A percentile compares a stretch with the other conserved stretches of the same genome.
These are phyloP conservation scores for Artibeus lituratus DNA, from an alignment of 2,797 vertebrate genomes.

Conservation along the genomic window DNA sequence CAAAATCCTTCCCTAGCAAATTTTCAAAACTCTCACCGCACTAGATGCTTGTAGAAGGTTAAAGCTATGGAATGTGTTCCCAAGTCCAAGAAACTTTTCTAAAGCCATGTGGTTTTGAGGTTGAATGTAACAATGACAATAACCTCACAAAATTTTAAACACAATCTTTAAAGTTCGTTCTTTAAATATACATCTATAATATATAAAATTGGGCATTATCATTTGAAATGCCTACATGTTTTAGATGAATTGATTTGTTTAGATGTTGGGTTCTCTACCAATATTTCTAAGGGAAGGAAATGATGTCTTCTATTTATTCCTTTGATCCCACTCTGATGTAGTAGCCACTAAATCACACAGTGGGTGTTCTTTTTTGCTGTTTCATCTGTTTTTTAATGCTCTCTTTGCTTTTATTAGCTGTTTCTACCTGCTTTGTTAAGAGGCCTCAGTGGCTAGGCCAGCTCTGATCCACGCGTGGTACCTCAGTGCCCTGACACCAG, in stretches of 20 bases:
- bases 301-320: not conserved
- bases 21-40: not conserved
- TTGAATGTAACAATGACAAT: not conserved
- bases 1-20: not conserved
- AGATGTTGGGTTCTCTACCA: not conserved
- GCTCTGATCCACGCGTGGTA: not conserved
- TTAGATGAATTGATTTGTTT: not conserved
- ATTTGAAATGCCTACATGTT: not conserved
- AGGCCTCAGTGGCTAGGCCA: not conserved
- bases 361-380: not conserved
- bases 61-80: not conserved
- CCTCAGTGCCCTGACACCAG: not conserved
- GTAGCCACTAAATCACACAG: not conserved
- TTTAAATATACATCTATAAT: not conserved
- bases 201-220: not conserved
- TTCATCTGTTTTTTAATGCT: not conserved
- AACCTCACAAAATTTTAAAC: not conserved
- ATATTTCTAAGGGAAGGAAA: not conserved
- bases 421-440: not conserved
- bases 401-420: not conserved
- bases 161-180: not conserved
- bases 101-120: not conserved
- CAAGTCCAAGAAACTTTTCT: not conserved
- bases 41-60: not conserved
- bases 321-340: not conserved